A percentile compares a stretch with the other conserved stretches of the same genome.
phyloP scores from a whole-genome alignment of 2,888 invertebrate species.

The Ypsolopha sequella region DNA sequence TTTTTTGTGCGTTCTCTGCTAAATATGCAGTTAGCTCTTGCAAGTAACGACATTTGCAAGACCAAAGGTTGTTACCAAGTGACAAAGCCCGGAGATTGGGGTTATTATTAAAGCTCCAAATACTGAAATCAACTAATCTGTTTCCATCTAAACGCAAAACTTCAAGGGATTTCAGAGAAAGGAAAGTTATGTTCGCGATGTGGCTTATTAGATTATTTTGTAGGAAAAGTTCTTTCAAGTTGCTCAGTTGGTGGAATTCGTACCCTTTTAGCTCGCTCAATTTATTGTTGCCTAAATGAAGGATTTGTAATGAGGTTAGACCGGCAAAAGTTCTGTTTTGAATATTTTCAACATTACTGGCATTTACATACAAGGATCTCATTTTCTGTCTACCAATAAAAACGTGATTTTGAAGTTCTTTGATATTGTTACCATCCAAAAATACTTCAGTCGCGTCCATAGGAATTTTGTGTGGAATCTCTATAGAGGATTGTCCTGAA shows the following conservation, averaged over 20 bases:
- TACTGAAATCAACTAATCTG: slow-evolving; percentile 81
- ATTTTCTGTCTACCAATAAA: slow-evolving; percentile 93
- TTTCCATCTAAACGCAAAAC: slow-evolving; percentile 88
- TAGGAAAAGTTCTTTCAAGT: slow-evolving; percentile 84
- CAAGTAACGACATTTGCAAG: slow-evolving; percentile 90
- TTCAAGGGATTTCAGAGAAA: slow-evolving; percentile 82
- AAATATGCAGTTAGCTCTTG: slow-evolving; percentile 87
- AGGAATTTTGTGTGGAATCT: slow-evolving; percentile 88
- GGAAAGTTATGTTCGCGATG: slow-evolving; percentile 85
- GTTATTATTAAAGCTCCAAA: slow-evolving; percentile 81
- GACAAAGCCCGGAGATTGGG: slow-evolving; percentile 79
- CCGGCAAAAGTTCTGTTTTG: slow-evolving; percentile 94
- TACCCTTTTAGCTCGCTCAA: slow-evolving; percentile 83
- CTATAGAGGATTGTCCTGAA: slow-evolving; percentile 81
- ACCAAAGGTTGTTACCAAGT: slow-evolving; percentile 89
- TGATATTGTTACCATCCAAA: slow-evolving; percentile 90
- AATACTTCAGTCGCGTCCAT: slow-evolving; percentile 96
- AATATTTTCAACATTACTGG: slow-evolving; percentile 85
- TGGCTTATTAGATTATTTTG: slow-evolving; percentile 86
- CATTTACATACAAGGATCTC: slow-evolving; percentile 87
- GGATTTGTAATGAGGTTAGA: slow-evolving; percentile 79
- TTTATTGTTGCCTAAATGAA: slow-evolving; percentile 90
- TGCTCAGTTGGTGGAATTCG: slow-evolving; percentile 86
- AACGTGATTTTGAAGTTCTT: slow-evolving; percentile 85
- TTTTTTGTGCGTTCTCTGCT: slow-evolving; percentile 83